These are phyloP conservation scores for Philaethria dido DNA, from an alignment of 2,888 invertebrate species.

Conservation along the genomic window DNA sequence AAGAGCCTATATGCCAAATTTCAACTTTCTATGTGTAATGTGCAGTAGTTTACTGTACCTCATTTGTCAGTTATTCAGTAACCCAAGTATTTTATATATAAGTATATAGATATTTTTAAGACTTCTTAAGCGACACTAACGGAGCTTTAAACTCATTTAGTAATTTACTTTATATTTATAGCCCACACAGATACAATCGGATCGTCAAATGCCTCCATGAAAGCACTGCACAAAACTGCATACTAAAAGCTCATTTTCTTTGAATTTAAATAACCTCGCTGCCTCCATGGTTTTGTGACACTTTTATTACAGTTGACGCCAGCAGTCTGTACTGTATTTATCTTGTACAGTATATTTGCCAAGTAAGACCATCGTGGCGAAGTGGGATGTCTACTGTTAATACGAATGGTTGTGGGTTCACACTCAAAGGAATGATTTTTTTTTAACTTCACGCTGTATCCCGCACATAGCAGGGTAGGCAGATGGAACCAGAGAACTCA, in stretches of 20 bases:
- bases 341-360: constrained; percentile 1
- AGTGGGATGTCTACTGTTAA: too few relatives aligned
- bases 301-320: constrained; percentile 18
- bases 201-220: not conserved
- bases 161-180: constrained; percentile 1
- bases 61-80: too few relatives aligned
- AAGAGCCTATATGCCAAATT: too few relatives aligned
- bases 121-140: not conserved
- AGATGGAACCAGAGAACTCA: too few relatives aligned
- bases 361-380: too few relatives aligned
- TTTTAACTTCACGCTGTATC: too few relatives aligned
- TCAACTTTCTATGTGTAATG: too few relatives aligned
- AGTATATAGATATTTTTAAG: not conserved
- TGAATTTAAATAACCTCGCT: constrained; percentile 17
- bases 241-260: constrained; percentile 17
- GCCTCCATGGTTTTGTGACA: constrained; percentile 9
- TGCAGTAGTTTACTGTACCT: too few relatives aligned
- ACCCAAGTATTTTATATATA: too few relatives aligned
- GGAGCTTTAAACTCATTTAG: not conserved
- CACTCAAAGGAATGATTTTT: too few relatives aligned
- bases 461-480: too few relatives aligned
- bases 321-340: not conserved
- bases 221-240: constrained; percentile 10
- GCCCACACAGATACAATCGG: constrained; percentile 9
- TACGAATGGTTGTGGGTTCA: too few relatives aligned